Evolutionary conservation across 1,140 invertebrate species (phyloP).

Genomic region (Goniozus legneri): DNA sequence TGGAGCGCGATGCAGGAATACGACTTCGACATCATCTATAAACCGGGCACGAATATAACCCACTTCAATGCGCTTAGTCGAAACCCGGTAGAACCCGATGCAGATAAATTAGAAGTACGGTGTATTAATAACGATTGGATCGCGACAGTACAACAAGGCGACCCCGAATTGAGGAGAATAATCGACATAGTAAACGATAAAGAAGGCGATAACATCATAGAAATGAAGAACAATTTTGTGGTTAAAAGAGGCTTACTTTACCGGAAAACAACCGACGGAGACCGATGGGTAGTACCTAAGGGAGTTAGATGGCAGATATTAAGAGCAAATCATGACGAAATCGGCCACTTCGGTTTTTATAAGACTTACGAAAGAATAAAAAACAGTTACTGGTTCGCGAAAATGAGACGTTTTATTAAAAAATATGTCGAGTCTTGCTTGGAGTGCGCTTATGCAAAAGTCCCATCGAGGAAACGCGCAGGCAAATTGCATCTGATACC

Average conservation of each 20-base stretch:
- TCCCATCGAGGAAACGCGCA: background rate
- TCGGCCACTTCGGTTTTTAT: background rate
- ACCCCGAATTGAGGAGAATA: background rate
- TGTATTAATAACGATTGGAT: slow-evolving; percentile 4
- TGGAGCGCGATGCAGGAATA: slow-evolving; percentile 3
- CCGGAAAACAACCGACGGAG: background rate
- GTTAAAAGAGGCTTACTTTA: background rate
- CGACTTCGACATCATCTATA: background rate
- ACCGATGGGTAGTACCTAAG: background rate
- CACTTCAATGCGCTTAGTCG: slow-evolving; percentile 2
- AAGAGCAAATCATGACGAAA: background rate
- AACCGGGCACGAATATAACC: background rate
- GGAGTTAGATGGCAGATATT: background rate
- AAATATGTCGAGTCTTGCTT: background rate
- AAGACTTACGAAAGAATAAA: background rate
- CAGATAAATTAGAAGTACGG: background rate
- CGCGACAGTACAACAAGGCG: background rate
- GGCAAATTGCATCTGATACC: background rate
- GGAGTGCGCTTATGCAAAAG: background rate
- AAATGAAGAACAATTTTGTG: background rate
- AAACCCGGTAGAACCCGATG: background rate
- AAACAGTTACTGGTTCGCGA: background rate
- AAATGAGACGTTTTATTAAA: background rate
- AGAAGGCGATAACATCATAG: background rate
- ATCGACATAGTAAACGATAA: background rate